Evolutionary conservation across 2,797 vertebrate species (phyloP).

Genomic region (Karalla daura): DNA sequence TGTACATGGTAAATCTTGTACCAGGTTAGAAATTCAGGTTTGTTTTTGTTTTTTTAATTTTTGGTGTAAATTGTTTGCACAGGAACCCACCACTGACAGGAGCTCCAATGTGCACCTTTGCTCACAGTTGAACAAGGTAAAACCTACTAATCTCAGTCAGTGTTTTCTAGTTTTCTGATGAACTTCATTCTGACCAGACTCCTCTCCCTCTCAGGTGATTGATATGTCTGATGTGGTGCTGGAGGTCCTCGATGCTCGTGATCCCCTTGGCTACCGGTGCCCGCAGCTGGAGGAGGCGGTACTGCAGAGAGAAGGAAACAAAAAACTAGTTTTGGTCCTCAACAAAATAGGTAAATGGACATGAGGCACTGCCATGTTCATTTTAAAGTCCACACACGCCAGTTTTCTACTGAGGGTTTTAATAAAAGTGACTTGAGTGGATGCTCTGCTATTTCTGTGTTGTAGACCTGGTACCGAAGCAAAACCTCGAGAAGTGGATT

Average conservation of each 20-base stretch:
- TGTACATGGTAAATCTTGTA: accelerated
- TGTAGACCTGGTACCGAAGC: slow-evolving; percentile 93
- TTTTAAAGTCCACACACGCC: background rate
- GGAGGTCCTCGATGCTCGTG: slow-evolving; percentile 95
- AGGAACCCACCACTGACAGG: slow-evolving; percentile 73
- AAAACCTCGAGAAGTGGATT: slow-evolving; percentile 90
- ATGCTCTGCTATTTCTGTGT: slow-evolving; percentile 19
- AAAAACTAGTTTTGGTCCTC: slow-evolving; percentile 90
- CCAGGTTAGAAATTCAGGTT: background rate
- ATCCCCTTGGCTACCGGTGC: slow-evolving; percentile 93
- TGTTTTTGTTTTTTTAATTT: background rate
- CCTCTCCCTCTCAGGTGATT: slow-evolving; percentile 84
- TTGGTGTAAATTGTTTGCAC: slow-evolving; percentile 45
- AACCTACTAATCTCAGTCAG: background rate
- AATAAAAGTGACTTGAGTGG: background rate
- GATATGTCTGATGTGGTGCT: slow-evolving; percentile 91
- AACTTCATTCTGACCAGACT: background rate
- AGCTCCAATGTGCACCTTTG: slow-evolving; percentile 85
- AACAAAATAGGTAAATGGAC: slow-evolving; percentile 91
- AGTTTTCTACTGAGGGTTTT: background rate
- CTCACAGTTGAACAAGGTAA: slow-evolving; percentile 91
- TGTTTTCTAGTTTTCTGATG: background rate
- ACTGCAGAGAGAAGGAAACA: slow-evolving; percentile 81
- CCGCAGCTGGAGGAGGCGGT: slow-evolving; percentile 91
- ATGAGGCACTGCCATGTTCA: background rate